Evolutionary conservation across 2,888 invertebrate genomes (phyloP).

Genomic region (Agrochola circellaris): DNA sequence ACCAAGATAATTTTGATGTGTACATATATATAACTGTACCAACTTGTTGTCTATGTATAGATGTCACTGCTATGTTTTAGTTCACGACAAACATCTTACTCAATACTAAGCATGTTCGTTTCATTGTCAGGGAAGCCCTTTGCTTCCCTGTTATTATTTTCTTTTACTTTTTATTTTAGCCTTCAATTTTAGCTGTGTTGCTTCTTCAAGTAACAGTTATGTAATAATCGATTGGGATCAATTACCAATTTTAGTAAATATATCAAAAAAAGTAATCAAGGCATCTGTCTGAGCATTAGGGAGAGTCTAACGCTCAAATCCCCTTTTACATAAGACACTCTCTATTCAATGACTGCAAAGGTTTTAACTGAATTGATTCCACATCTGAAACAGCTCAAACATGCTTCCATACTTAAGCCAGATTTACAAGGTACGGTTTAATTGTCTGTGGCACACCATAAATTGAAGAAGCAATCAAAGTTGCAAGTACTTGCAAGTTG

Average conservation of each 20-base stretch:
- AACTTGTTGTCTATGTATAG: slow-evolving; percentile 47
- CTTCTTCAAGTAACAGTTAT: slow-evolving; percentile 44
- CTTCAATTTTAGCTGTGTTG: slow-evolving; percentile 46
- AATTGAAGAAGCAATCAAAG: too few relatives aligned
- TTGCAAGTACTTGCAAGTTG: too few relatives aligned
- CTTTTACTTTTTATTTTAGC: slow-evolving; percentile 49
- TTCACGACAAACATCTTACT: slow-evolving; percentile 54
- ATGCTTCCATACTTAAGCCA: too few relatives aligned
- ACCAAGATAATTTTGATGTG: slow-evolving; percentile 54
- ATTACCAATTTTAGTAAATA: too few relatives aligned
- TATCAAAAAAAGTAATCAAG: neutral
- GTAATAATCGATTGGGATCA: neutral
- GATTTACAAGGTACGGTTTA: too few relatives aligned
- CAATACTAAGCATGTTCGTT: slow-evolving; percentile 63
- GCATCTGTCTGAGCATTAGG: neutral
- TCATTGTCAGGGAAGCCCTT: slow-evolving; percentile 53
- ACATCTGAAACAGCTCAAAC: too few relatives aligned
- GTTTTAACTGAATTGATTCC: too few relatives aligned
- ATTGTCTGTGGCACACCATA: too few relatives aligned
- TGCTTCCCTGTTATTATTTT: slow-evolving; percentile 31
- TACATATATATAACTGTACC: slow-evolving; percentile 44
- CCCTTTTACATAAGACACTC: too few relatives aligned
- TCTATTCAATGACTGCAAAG: too few relatives aligned
- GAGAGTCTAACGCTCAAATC: too few relatives aligned
- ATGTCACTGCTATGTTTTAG: slow-evolving; percentile 61